Evolutionary conservation across 2,888 invertebrate species (phyloP), one percentile per base, ranked within the genome.

Genomic region (Laspeyria flexula): DNA sequence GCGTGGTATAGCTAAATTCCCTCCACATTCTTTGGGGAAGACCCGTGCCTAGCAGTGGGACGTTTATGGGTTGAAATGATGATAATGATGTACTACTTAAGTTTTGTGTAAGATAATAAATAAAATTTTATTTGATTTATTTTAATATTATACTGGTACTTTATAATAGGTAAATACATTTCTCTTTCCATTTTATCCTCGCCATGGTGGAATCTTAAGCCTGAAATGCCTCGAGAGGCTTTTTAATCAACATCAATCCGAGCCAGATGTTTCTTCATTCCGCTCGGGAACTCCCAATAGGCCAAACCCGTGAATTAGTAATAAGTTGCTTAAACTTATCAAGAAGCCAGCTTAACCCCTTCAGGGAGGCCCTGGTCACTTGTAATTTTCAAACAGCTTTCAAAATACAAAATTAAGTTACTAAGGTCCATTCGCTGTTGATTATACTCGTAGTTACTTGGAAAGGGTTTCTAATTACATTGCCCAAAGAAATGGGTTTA

Each of bases 241-340:
- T 55, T 48, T 55, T 46, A 48, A 63, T 52, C 47, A 41, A 57
- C 47, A 49, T 33, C 42, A 48, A 46, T 40, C 29, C 37, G 7
- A 34, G 47, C 11, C 55, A 65, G 47, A 59, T 62, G 62, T 50
- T 43, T 9, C n/a, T 43, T 7, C 13, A 27, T 46, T 42, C 11
- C 44, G 35, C 12, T 13, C 35, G 44, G 37, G 23, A 35, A 50
- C 35, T 45, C 37, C 16, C 48, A 40, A 30, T 16, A 37, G 37
- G 33, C 6, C 25, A 33, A 18, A 42, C 29, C 15, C 15, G 30
- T 38, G 43, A 42, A 47, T 52, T 44, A 51, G 29, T 44, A 43
- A 47, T 39, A 39, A 42, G 16, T 44, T 38, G 33, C 49, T 49
- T 49, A 30, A 59, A 44, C 51, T 31, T 40, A 48, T 34, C 1